These are phyloP conservation scores for Bugula neritina DNA, from an alignment of 2,888 invertebrate genomes.

Conservation along the genomic window DNA sequence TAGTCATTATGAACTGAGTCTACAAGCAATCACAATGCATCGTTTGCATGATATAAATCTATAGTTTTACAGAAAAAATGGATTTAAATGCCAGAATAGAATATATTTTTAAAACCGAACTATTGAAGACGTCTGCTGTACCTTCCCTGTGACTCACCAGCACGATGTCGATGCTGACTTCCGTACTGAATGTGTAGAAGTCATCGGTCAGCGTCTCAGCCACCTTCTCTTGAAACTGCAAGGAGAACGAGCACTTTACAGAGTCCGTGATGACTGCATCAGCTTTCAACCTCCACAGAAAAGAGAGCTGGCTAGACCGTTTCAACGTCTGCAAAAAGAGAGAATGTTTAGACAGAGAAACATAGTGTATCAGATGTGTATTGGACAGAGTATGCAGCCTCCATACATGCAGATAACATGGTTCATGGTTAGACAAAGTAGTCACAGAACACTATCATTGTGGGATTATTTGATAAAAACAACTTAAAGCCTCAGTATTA, in stretches of 20 bases:
- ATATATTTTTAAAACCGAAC: background rate
- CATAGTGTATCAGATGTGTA: background rate
- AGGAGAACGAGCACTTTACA: background rate
- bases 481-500: no score
- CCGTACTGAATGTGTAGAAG: background rate
- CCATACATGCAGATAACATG: no score
- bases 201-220: background rate
- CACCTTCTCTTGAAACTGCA: background rate
- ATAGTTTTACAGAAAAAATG: no score
- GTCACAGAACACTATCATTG: no score
- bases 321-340: background rate
- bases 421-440: no score
- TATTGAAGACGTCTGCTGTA: background rate
- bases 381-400: background rate
- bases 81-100: background rate
- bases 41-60: no score
- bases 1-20: constrained; percentile 24
- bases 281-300: constrained; percentile 19
- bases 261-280: background rate
- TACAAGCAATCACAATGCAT: background rate
- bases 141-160: background rate
- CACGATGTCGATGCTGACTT: constrained; percentile 3
- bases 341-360: background rate
- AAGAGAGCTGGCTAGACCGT: background rate
- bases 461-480: no score